These are phyloP conservation scores for Drosophila malerkotliana DNA, from an alignment of 1,140 invertebrate genomes.

Conservation along the genomic window DNA sequence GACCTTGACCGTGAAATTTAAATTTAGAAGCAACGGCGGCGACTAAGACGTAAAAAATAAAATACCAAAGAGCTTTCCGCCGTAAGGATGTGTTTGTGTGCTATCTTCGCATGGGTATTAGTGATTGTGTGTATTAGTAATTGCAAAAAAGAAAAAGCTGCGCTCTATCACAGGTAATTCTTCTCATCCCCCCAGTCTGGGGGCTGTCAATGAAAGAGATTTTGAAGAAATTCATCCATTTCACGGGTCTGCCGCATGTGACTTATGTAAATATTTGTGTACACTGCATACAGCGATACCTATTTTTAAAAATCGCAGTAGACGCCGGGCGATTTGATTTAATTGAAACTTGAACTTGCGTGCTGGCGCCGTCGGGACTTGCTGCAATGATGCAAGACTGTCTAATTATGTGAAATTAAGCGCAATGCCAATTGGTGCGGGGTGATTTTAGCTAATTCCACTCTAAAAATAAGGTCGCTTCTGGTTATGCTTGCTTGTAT, in stretches of 20 bases:
- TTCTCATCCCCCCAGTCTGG: neutral
- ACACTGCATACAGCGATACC: constrained; percentile 18
- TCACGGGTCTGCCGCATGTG: constrained; percentile 48
- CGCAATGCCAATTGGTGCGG: constrained; percentile 3
- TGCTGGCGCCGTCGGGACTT: constrained; percentile 41
- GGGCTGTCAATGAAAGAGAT: neutral
- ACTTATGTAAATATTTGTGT: constrained; percentile 54
- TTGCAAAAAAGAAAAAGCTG: constrained; percentile 29
- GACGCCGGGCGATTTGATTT: constrained; percentile 41
- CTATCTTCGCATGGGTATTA: constrained; percentile 36
- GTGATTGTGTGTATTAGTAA: constrained; percentile 30
- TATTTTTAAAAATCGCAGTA: constrained; percentile 44
- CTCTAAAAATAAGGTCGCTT: constrained; percentile 24
- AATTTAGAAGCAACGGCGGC: constrained; percentile 64
- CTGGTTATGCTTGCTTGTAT: neutral
- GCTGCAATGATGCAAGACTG: constrained; percentile 49
- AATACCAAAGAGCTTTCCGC: constrained; percentile 54
- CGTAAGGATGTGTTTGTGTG: neutral
- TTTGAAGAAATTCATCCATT: constrained; percentile 19
- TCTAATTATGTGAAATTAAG: constrained; percentile 36
- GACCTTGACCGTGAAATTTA: constrained; percentile 82
- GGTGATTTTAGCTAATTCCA: neutral
- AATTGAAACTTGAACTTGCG: constrained; percentile 52
- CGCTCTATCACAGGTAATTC: constrained; percentile 36
- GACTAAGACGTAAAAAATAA: constrained; percentile 74